Conservation (phyloP, 2,113 vertebrate genomes). For the Echinops telfairi region DNA sequence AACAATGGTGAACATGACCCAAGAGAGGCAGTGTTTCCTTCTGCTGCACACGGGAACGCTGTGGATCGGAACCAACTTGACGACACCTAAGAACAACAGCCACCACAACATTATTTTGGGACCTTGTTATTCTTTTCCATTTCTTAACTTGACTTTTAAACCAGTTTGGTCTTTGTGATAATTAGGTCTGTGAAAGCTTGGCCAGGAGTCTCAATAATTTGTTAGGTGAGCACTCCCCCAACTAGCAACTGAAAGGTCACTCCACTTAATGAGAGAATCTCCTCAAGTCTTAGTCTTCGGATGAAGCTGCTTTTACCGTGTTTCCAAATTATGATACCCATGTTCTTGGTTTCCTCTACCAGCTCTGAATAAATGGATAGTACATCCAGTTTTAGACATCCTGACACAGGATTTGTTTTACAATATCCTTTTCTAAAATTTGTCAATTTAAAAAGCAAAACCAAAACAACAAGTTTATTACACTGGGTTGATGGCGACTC, state of each 20-base stretch:
- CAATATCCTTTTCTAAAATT: not conserved
- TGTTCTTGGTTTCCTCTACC: slow-evolving; percentile 1
- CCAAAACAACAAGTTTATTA: too few species aligned
- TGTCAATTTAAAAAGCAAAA: too few species aligned
- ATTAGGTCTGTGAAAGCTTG: too few species aligned
- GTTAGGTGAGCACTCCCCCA: too few species aligned
- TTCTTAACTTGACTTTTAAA: not conserved
- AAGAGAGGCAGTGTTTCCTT: too few species aligned
- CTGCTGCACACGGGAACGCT: too few species aligned
- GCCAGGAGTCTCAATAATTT: too few species aligned
- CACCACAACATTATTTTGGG: not conserved
- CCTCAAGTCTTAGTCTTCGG: not conserved
- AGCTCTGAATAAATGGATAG: not conserved
- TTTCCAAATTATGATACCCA: not conserved
- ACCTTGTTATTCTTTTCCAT: not conserved
- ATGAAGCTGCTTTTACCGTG: not conserved
- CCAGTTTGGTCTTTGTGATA: not conserved
- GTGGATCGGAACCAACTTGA: too few species aligned
- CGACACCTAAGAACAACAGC: too few species aligned
- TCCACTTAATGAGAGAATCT: too few species aligned
- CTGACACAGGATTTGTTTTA: not conserved
- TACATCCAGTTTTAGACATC: not conserved
- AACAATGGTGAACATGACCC: too few species aligned
- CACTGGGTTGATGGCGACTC: too few species aligned
- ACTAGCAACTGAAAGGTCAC: not conserved